Percentiles rank a stretch among this genome's conserved stretches.
phyloP scores from a whole-genome alignment of 1,140 invertebrate species.

The Drosophila carrolli region DNA sequence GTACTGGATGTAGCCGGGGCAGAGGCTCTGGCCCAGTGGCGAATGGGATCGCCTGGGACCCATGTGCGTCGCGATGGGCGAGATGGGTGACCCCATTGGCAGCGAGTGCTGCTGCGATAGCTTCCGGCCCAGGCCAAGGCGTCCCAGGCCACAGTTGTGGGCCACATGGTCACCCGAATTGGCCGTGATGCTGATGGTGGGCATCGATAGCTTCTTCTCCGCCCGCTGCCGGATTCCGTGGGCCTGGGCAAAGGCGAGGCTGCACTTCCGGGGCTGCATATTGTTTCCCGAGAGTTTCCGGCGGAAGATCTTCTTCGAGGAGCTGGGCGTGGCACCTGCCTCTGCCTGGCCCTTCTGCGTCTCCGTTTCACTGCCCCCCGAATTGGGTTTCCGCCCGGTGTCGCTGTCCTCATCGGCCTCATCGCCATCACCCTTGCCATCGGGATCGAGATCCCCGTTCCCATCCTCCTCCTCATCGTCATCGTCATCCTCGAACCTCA shows the following conservation, averaged over 20 bases:
- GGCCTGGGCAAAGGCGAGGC: conserved; percentile 81
- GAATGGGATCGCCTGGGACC: conserved; percentile 66
- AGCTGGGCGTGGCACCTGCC: neutral
- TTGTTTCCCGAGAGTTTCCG: conserved; percentile 74
- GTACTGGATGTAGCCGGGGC: conserved; percentile 92
- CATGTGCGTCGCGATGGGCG: conserved; percentile 6
- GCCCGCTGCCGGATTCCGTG: conserved; percentile 73
- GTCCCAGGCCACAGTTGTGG: conserved; percentile 15
- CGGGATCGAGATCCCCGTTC: conserved; percentile 7
- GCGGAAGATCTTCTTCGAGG: conserved; percentile 66
- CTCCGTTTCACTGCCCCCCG: conserved; percentile 57
- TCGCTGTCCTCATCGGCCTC: conserved; percentile 55
- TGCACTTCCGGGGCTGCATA: conserved; percentile 73
- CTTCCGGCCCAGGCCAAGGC: conserved; percentile 32
- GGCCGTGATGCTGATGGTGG: conserved; percentile 72
- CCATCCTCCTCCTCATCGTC: conserved; percentile 22
- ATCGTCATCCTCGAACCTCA: conserved; percentile 75
- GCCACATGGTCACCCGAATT: conserved; percentile 60
- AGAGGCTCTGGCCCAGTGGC: conserved; percentile 71
- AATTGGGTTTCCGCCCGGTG: neutral
- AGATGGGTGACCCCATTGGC: conserved; percentile 17
- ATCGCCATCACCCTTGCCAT: conserved; percentile 9
- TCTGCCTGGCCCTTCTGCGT: conserved; percentile 4
- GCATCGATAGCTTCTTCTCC: conserved; percentile 74
- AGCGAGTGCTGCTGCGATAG: conserved; percentile 51